Evolutionary conservation across 2,113 vertebrate genomes (phyloP).

Genomic region (Oncorhynchus gorbuscha): DNA sequence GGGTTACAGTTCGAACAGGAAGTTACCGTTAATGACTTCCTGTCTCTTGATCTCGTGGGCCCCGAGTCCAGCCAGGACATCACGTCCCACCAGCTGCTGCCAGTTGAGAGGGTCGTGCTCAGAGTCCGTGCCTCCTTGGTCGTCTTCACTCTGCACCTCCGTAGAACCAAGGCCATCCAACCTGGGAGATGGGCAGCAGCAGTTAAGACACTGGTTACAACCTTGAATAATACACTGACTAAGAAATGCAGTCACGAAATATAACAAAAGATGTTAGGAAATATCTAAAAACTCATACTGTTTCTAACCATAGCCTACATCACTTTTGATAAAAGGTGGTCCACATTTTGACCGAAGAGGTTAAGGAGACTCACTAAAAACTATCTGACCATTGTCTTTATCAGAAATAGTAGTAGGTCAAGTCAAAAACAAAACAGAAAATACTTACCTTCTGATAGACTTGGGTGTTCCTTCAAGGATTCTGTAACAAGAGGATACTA

Average conservation of each 20-base stretch:
- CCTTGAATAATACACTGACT: no score
- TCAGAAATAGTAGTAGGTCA: background rate
- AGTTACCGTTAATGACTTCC: constrained; percentile 95
- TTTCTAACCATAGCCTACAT: no score
- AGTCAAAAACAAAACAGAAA: background rate
- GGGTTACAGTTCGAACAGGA: no score
- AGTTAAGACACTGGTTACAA: no score
- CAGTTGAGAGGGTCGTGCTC: constrained; percentile 93
- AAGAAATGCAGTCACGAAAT: no score
- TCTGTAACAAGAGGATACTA: constrained; percentile 36
- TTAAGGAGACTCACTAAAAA: no score
- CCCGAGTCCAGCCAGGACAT: constrained; percentile 84
- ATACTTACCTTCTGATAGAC: constrained; percentile 55
- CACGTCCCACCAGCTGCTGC: constrained; percentile 92
- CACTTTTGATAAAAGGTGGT: background rate
- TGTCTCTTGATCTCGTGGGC: constrained; percentile 96
- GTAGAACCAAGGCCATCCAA: constrained; percentile 78
- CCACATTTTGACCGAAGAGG: no score
- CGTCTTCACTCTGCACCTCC: constrained; percentile 93
- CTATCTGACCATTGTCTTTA: no score
- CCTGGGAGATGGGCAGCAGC: constrained; percentile 57
- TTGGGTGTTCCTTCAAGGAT: constrained; percentile 69
- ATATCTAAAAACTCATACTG: no score
- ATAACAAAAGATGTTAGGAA: no score
- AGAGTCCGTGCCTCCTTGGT: constrained; percentile 83